phyloP scores from a whole-genome alignment of 2,888 invertebrate genomes.

The Troides aeacus region DNA sequence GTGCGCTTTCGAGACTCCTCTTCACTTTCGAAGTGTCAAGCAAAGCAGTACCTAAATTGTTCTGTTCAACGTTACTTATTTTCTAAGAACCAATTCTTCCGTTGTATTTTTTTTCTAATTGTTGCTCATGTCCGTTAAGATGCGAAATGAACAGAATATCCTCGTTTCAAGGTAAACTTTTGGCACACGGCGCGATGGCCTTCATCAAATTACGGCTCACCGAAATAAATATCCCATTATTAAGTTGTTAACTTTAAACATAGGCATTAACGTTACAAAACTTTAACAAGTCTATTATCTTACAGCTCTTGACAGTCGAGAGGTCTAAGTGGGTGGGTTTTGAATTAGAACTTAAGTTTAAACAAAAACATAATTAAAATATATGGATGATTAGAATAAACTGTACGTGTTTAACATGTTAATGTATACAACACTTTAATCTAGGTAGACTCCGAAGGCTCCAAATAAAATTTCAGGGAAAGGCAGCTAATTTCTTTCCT shows the following conservation, averaged over 20 bases:
- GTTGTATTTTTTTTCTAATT: not conserved
- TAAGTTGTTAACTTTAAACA: constrained; percentile 18
- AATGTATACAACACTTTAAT: no score
- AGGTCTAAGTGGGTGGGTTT: constrained; percentile 2
- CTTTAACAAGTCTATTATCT: constrained; percentile 16
- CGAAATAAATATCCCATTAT: constrained; percentile 8
- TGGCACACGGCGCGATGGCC: not conserved
- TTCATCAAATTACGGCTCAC: constrained; percentile 11
- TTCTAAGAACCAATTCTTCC: no score
- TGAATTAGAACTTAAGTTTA: not conserved
- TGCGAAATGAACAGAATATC: not conserved
- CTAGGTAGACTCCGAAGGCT: no score
- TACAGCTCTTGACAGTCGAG: constrained; percentile 9
- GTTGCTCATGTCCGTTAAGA: not conserved
- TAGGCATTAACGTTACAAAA: constrained; percentile 13
- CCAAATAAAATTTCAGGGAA: no score
- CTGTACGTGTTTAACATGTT: no score
- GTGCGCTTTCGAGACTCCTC: no score
- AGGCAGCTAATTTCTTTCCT: no score
- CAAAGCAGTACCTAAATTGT: no score
- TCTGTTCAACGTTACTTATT: no score
- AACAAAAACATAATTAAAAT: no score
- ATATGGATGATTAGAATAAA: no score
- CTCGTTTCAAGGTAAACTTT: constrained; percentile 10
- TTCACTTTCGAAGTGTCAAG: no score